Base-by-base conservation (phyloP, 2,797 vertebrate genomes). In the Dromococcyx pavoninus region DNA sequence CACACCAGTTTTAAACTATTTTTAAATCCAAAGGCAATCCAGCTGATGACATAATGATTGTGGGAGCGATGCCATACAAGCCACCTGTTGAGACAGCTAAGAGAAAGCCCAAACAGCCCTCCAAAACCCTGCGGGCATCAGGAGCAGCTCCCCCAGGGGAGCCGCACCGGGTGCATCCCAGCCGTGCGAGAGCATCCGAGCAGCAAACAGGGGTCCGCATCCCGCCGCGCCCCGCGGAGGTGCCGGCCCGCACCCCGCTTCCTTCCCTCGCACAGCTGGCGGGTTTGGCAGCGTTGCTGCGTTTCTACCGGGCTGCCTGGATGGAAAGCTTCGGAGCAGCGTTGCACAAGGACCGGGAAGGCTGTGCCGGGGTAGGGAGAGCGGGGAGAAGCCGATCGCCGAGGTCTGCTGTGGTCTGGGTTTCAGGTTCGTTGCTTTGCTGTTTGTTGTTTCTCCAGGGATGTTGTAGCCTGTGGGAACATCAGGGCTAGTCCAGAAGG, bases 81-180 rank as follows among this genome's bases (percentile, higher is more conserved):
- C 19, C 61, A 92, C 33, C 82, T 62, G 86, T 61, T 74, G 39
- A 53, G 25, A n/a, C 39, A 75, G 41, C 44, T 62, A n/a, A 83
- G 44, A 13, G 60, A 74, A 81, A 64, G 21, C 24, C 60, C 9
- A 4, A 46, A 11, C 5, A 28, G 33, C 8, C 17, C 51, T 54
- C 56, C 22, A 48, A 15, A 78, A 15, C 43, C 4, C 8, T 46
- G 54, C 50, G 76, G 82, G 60, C 58, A 15, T 16, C 5, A 48
- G 64, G 48, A 67, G 11, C 11, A 39, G 44, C 5, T n/a, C n/a
- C 53, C 65, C 65, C 18, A 2, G 41, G 25, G 10, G 8, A 79
- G 43, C 35, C 51, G 24, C 39, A 10, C 0, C 0, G 67, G 41
- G 21, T 3, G 2, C 62, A 32, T 32, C 21, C 66, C 7, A 0